Base-by-base conservation (phyloP, 2,113 vertebrate genomes). In the Ceyx melanurus region DNA sequence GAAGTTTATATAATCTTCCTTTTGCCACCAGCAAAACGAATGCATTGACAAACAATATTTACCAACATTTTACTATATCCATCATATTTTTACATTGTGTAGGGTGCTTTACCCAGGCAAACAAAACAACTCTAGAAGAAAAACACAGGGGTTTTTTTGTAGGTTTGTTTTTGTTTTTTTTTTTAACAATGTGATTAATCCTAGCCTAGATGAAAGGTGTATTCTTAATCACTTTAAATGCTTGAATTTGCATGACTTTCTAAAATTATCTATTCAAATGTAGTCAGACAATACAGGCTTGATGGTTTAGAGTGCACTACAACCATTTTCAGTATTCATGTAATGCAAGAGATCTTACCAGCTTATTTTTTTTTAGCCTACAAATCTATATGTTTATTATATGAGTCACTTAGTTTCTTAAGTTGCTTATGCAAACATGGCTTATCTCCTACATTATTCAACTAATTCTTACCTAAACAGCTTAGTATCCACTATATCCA, bases 131-230 rank as follows among this genome's bases (percentile, higher is more conserved):
- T n/a, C 4, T 66, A 26, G 10, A 72, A 56, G 22, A 66, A 43
- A 77, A 78, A 61, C 5, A 31, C 0, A 1, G 3, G 3, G 2
- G 9, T 4, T 37, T 37, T 37, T 37, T 37, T 37, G 37, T 10
- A 4, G 37, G n/a, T n/a, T n/a, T n/a, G n/a, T n/a, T 35, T 21
- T 21, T 14, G 8, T 2, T 10, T 2, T 46, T 73, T 68, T 73
- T 68, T 73, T 68, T 58, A 78, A 26, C 13, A 28, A 13, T 53
- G 26, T 37, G 40, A 68, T 60, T 64, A 77, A 64, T 33, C 16
- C 3, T 42, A 45, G 13, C 19, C 14, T 25, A 51, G 62, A 42
- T 21, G 10, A 11, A 53, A 81, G 11, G 22, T 72, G 14, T 6
- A 48, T 46, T 48, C 28, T 67, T 51, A 57, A 26, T 67, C 29